Evolutionary conservation across 2,113 vertebrate species (phyloP).

Genomic region (Barbus barbus): DNA sequence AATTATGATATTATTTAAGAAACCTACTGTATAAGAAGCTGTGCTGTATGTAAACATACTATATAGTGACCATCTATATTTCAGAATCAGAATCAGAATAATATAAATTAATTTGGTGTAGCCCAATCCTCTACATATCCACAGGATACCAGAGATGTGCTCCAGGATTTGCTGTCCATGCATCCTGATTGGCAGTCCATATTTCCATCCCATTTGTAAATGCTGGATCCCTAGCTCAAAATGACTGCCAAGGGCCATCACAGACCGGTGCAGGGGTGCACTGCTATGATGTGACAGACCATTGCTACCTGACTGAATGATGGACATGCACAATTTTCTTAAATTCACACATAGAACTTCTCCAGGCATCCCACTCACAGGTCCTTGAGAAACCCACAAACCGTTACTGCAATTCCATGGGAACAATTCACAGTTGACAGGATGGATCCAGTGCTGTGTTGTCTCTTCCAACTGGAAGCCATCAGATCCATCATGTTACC

Average conservation of each 20-base stretch:
- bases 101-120: background rate
- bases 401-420: slow-evolving; percentile 1
- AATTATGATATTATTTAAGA: background rate
- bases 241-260: background rate
- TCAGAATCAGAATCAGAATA: too few species aligned
- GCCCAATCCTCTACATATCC: background rate
- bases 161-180: background rate
- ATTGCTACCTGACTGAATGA: background rate
- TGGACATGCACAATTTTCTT: slow-evolving; percentile 6
- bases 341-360: background rate
- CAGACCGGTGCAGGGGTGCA: background rate
- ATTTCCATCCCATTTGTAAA: background rate
- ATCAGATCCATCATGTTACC: background rate
- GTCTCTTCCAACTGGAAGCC: background rate
- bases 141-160: background rate
- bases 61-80: background rate
- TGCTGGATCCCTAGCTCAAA: slow-evolving; percentile 7
- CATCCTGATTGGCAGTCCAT: background rate
- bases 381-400: background rate
- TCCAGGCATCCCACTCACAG: background rate
- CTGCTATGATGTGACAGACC: background rate
- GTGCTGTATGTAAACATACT: background rate
- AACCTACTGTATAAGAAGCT: background rate
- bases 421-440: background rate
- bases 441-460: background rate